Evolutionary conservation across 2,797 vertebrate species (phyloP).

Genomic region (Pseudochromis fuscus): DNA sequence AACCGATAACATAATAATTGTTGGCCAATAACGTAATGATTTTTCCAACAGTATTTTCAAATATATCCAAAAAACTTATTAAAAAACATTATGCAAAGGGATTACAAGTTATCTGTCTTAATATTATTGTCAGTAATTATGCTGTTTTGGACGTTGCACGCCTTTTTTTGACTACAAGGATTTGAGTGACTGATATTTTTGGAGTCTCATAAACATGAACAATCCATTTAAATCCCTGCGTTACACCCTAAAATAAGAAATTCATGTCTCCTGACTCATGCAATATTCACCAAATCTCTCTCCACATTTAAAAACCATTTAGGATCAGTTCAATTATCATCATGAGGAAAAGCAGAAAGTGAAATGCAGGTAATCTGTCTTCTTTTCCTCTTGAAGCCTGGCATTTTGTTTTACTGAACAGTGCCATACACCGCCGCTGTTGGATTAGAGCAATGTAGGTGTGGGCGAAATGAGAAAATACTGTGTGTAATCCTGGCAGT

Average conservation of each 20-base stretch:
- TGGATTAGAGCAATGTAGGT: constrained; percentile 51
- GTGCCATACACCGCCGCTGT: constrained; percentile 18
- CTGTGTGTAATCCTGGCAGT: constrained; percentile 59
- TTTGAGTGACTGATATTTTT: constrained; percentile 5
- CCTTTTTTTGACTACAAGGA: not conserved
- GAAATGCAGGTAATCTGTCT: constrained; percentile 50
- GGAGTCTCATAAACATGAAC: constrained; percentile 27
- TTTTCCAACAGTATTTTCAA: constrained; percentile 8
- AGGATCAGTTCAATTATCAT: constrained; percentile 61
- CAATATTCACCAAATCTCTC: constrained; percentile 48
- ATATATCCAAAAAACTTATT: not conserved
- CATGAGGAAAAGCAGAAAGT: constrained; percentile 29
- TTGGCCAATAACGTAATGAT: too few species aligned
- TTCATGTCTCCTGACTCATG: constrained; percentile 32
- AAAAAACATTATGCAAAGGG: constrained; percentile 8
- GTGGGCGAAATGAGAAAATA: constrained; percentile 39
- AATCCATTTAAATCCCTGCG: constrained; percentile 42
- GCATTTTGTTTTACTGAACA: constrained; percentile 10
- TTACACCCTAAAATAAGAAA: constrained; percentile 30
- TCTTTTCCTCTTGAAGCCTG: constrained; percentile 9
- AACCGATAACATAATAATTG: too few species aligned
- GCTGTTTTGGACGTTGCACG: not conserved
- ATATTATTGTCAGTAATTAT: not conserved
- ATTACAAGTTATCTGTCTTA: not conserved
- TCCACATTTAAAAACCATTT: constrained; percentile 43